Percentiles rank a stretch among this genome's conserved stretches.
phyloP scores from a whole-genome alignment of 2,113 vertebrate genomes.

The Ardeotis arabs region DNA sequence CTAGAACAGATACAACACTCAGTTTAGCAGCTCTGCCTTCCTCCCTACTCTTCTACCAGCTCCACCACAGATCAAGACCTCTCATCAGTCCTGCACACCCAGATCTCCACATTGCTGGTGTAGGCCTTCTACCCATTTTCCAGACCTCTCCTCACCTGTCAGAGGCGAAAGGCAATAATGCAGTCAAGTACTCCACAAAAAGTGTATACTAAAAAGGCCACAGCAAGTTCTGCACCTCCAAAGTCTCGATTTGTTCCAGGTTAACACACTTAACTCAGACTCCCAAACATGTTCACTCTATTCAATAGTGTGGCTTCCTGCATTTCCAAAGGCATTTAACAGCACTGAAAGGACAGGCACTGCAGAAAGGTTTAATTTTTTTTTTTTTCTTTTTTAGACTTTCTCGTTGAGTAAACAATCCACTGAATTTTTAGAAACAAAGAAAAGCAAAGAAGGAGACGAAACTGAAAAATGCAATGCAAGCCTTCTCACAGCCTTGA shows the following conservation, averaged over 20 bases:
- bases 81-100: neutral
- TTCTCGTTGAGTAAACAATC: neutral
- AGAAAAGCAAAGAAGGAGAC: neutral
- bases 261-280: neutral
- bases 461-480: neutral
- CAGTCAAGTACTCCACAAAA: neutral
- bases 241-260: neutral
- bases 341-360: neutral
- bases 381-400: neutral
- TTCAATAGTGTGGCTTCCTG: neutral
- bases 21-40: neutral
- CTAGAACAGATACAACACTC: conserved; percentile 72
- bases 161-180: neutral
- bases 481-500: conserved; percentile 10
- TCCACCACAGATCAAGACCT: neutral
- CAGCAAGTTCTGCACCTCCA: neutral
- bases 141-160: neutral
- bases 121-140: neutral
- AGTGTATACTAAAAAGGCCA: neutral
- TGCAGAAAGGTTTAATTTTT: neutral
- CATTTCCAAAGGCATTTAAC: neutral
- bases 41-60: neutral
- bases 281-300: neutral
- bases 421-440: neutral
- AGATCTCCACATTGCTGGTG: neutral